Base-by-base conservation (phyloP, 2,113 vertebrate genomes). In the Pachyramphus minor region DNA sequence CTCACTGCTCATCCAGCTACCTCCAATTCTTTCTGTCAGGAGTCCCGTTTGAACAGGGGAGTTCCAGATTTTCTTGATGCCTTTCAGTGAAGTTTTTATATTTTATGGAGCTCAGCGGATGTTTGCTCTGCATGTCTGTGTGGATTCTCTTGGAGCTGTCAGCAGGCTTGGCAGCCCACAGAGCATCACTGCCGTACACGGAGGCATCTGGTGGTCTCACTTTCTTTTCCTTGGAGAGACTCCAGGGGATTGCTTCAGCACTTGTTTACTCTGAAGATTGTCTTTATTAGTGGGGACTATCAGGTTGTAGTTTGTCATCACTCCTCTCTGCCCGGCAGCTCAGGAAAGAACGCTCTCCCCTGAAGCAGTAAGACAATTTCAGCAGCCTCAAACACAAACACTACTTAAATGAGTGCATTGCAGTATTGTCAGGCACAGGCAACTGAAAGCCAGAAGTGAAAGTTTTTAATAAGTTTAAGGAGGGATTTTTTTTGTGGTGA, bases 121-220 rank as follows among this genome's bases (percentile, higher is more conserved):
- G 2, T 50, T 77, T 77, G 23, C 30, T 84, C 14, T 21, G 1
- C 9, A 0, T 64, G 53, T 44, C 53, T 45, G 2, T 37, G 30
- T 50, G 49, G 66, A 75, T 79, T 72, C 41, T 53, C 30, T 47
- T 28, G 59, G 71, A 94, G 24, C 56, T 87, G 55, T 77, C 77
- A 55, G 74, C 66, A 60, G 66, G 52, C 52, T 85, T 33, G 0
- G 52, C 71, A 76, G 74, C 71, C 39, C 2, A 2, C 37, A 60
- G 75, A 83, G 45, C 31, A n/a, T 66, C 0, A 0, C 66, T 84
- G 64, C 66, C 6, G 0, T 37, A 71, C 37, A 25, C 0, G 0
- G 35, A 68, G n/a, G 47, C 67, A 50, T 58, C 22, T 21, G 7
- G 45, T 41, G 42, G 75, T 66, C 67, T 76, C 10, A 0, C 31